Evolutionary conservation across 2,113 vertebrate species (phyloP).

Genomic region (Phylloscopus whistleri): DNA sequence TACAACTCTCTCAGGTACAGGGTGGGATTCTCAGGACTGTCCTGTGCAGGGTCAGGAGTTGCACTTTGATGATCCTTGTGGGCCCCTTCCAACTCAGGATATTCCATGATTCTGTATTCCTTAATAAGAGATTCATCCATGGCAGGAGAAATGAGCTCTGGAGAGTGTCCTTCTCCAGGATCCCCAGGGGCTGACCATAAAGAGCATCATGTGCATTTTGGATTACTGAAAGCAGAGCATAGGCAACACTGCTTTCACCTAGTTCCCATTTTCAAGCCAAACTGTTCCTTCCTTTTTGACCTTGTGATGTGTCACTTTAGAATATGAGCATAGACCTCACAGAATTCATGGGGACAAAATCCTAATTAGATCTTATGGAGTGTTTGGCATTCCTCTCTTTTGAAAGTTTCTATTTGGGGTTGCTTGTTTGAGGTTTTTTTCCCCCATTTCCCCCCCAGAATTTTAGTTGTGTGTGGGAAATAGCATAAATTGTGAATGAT

Average conservation of each 20-base stretch:
- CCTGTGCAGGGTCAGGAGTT: neutral
- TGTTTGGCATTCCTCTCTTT: neutral
- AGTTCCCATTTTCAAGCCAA: neutral
- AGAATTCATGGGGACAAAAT: neutral
- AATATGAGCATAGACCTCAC: accelerated
- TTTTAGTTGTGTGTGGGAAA: neutral
- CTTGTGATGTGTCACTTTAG: neutral
- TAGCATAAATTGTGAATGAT: neutral
- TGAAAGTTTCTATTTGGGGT: neutral
- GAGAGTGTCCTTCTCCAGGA: neutral
- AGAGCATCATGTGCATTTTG: neutral
- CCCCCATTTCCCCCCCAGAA: accelerated
- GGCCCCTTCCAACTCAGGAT: neutral
- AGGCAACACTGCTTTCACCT: neutral
- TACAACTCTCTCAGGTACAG: neutral
- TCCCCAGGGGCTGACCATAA: neutral
- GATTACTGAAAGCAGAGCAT: neutral
- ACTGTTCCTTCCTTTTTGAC: neutral
- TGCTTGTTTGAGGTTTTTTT: accelerated
- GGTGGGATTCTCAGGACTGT: neutral
- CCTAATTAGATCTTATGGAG: neutral
- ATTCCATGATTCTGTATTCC: neutral
- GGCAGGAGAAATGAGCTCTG: neutral
- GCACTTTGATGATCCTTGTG: neutral
- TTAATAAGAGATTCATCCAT: neutral